Evolutionary conservation across 2,113 vertebrate genomes (phyloP), one percentile per base, ranked within the genome.

Genomic region (Mohoua ochrocephala): DNA sequence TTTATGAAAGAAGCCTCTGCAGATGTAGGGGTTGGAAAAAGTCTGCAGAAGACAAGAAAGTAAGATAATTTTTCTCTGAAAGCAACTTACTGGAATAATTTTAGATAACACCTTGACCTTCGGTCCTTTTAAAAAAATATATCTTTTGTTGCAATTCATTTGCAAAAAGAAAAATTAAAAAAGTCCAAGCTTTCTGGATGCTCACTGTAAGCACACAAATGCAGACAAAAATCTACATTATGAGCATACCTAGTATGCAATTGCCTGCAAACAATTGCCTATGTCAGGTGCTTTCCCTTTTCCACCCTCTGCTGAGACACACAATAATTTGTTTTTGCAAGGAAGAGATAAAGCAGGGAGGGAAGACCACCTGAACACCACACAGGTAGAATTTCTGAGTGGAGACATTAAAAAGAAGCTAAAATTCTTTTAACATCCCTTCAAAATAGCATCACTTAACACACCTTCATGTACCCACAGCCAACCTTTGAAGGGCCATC

Each of bases 391-490:
- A 60, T 37, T 68, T 64, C n/a, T 69, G 41, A 77, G 16, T 52
- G 5, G 15, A 65, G 11, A 28, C n/a, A 67, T 2, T 53, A n/a
- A 81, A 78, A 26, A 81, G 13, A 50, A 76, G 22, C 11, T 49
- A 49, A 57, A 83, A 67, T 42, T 54, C 14, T 56, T 57, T 41
- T n/a, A 78, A 39, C 4, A 60, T 15, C 21, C 37, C 41, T 73
- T 84, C 52, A 87, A 77, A 81, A 86, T 1, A 71, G 13, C 23
- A 42, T 13, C n/a, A 57, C 22, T 18, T n/a, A 56, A 15, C 24
- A 30, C 12, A 57, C 13, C 27, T 53, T 61, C 1, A 1, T 23
- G 31, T 16, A 61, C 30, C 59, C 3, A 4, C 2, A 5, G 49
- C 33, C 54, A 67, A 17, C 24, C 20, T 61, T 49, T 59, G 21